Base-by-base conservation (phyloP, 2,888 invertebrate species). In the Torymus tubicola region DNA sequence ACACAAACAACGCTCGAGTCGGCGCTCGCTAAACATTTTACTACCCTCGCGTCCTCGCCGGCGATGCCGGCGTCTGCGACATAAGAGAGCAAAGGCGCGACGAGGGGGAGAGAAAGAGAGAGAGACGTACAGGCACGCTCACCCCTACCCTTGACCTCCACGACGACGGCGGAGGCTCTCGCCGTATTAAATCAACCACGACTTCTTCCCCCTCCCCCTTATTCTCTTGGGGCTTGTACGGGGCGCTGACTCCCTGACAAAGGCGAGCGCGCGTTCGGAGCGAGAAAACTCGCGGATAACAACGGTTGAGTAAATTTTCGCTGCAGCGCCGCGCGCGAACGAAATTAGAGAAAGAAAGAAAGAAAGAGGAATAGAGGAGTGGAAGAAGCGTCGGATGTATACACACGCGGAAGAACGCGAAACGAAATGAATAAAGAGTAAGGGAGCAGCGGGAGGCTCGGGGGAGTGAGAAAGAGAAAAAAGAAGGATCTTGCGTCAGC, bases 111-210 rank as follows among this genome's bases (percentile, higher is more conserved):
- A n/a, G 78, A 42, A 21, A 81, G 81, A 64, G 50, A 18, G 68
- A 31, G 74, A 78, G 80, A 81, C 64, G 42, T 64, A 75, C 78
- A 80, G 64, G 73, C 52, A 63, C 16, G 71, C 50, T 72, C 63
- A 11, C 65, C 70, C 68, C 78, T 73, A 78, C 74, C 74, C 78
- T 78, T 81, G 78, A 83, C 80, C 83, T 83, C 81, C 16, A 80
- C 69, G 83, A 11, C 12, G 31, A 31, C 75, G 31, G 31, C 31
- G 31, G 31, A 5, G 31, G 70, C 61, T 70, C 67, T 71, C 53
- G 31, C 31, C 31, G 52, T 52, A 76, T 72, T 68, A 76, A 76
- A 71, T 68, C 67, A 76, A 55, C 50, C 76, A 12, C 67, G 60
- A 55, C 60, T 53, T 72, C 70, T 61, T 55, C 68, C 61, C 64